Evolutionary conservation across 2,113 vertebrate genomes (phyloP).

Genomic region (Lonchura striata): DNA sequence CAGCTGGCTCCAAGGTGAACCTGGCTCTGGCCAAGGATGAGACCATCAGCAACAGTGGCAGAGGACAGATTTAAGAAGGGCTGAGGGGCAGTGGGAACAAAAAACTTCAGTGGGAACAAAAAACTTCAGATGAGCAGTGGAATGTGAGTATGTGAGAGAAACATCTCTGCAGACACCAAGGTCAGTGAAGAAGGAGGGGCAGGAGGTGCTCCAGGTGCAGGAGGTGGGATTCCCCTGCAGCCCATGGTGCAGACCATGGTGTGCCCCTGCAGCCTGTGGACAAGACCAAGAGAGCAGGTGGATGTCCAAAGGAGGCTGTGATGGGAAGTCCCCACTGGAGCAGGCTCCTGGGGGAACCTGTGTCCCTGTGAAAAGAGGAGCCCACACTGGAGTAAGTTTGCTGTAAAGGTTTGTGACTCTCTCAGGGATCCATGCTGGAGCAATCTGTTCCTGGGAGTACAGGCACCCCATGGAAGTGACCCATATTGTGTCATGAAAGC

Average conservation of each 20-base stretch:
- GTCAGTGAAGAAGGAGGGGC: background rate
- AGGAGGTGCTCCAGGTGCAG: rapidly evolving
- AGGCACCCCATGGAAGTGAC: background rate
- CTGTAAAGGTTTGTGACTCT: background rate
- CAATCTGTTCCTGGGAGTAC: background rate
- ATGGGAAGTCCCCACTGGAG: background rate
- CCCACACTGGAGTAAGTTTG: background rate
- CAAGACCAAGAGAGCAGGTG: background rate
- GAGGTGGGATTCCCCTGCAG: background rate
- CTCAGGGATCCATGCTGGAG: rapidly evolving
- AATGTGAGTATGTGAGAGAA: background rate
- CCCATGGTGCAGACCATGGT: rapidly evolving
- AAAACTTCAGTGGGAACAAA: rapidly evolving
- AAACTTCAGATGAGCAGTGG: background rate
- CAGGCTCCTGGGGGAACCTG: background rate
- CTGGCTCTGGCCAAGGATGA: rapidly evolving
- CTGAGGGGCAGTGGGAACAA: rapidly evolving
- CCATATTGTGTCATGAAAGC: rapidly evolving
- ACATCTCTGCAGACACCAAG: background rate
- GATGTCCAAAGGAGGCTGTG: background rate
- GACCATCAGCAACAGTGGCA: too few species aligned
- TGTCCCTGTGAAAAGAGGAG: background rate
- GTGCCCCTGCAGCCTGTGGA: background rate
- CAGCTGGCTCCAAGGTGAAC: background rate
- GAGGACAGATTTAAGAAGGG: background rate